Evolutionary conservation across 2,888 invertebrate genomes (phyloP).

Genomic region (Eupithecia subfuscata): DNA sequence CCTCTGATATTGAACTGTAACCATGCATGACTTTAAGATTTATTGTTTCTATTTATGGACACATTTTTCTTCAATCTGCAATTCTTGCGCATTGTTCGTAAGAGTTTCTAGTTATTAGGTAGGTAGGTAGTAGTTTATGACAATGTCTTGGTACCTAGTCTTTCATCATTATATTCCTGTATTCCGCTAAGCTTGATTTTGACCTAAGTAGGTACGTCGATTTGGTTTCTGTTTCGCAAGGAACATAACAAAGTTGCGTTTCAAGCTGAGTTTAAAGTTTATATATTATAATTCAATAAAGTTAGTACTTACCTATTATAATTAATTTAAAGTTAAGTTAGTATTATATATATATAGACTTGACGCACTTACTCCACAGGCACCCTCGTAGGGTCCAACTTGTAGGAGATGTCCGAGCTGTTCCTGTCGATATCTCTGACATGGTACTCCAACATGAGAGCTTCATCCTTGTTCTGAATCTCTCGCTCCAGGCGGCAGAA

Average conservation of each 20-base stretch:
- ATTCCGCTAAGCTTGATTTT: background rate
- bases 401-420: slow-evolving; percentile 91
- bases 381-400: slow-evolving; percentile 90
- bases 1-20: slow-evolving; percentile 87
- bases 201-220: background rate
- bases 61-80: no score
- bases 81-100: no score
- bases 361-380: slow-evolving; percentile 70
- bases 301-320: no score
- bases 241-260: background rate
- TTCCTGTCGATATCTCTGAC: slow-evolving; percentile 90
- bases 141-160: background rate
- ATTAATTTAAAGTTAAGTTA: no score
- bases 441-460: slow-evolving; percentile 88
- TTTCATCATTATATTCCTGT: background rate
- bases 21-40: background rate
- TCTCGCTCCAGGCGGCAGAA: slow-evolving; percentile 88
- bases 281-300: no score
- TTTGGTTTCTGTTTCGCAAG: background rate
- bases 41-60: no score
- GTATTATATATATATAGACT: no score
- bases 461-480: slow-evolving; percentile 91
- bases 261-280: background rate
- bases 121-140: no score
- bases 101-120: no score